Evolutionary conservation across 1,140 invertebrate species (phyloP).

Genomic region (Panulirus ornatus): DNA sequence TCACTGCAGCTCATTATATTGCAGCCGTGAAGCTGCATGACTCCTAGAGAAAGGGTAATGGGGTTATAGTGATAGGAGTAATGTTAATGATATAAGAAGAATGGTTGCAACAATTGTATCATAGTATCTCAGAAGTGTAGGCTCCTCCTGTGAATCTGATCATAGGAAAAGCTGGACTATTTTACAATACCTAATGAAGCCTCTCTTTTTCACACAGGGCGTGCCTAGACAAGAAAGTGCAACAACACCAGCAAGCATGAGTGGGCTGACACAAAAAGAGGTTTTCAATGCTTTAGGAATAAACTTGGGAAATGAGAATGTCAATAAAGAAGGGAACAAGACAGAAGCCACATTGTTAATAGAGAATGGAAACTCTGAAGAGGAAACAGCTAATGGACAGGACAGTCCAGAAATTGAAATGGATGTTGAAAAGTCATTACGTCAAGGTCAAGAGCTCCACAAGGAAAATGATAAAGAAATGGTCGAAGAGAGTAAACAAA

Average conservation of each 20-base stretch:
- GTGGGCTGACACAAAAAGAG: conserved; percentile 25
- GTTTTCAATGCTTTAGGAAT: conserved; percentile 34
- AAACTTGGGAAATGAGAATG: neutral
- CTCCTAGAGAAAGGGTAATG: no score
- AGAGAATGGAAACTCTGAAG: neutral
- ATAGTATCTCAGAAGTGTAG: neutral
- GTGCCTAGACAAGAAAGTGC: neutral
- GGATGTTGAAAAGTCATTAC: neutral
- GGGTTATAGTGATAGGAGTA: no score
- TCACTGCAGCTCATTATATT: no score
- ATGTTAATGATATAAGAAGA: no score
- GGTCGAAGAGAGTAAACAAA: neutral
- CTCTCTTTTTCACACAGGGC: neutral
- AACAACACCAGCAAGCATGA: neutral
- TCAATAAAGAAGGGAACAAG: neutral
- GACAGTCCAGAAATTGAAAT: neutral
- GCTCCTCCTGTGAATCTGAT: neutral
- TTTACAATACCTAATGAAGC: neutral
- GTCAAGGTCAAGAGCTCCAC: neutral
- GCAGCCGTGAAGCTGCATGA: no score
- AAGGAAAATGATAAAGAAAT: neutral
- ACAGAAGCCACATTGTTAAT: neutral
- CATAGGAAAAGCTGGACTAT: neutral
- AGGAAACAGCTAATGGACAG: neutral
- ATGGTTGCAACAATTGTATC: no score